Evolutionary conservation across 2,888 invertebrate species (phyloP).

Genomic region (Leptopterna dolabrata): DNA sequence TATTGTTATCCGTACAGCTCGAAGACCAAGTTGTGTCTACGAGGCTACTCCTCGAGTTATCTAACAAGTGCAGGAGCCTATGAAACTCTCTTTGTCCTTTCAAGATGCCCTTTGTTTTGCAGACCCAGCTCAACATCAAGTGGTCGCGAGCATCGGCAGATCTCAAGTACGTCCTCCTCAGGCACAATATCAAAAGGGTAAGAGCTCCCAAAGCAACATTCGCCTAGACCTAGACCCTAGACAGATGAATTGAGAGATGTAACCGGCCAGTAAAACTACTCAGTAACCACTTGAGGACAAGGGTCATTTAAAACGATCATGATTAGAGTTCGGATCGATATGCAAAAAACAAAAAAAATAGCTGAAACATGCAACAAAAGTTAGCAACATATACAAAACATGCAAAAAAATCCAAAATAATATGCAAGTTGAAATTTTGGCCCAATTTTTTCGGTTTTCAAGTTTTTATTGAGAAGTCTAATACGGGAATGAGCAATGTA

Average conservation of each 20-base stretch:
- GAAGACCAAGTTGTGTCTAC: background rate
- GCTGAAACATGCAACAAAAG: too few species aligned
- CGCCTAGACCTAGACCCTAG: background rate
- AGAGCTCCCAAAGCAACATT: constrained; percentile 65
- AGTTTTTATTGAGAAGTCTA: too few species aligned
- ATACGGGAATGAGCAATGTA: too few species aligned
- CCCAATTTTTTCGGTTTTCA: too few species aligned
- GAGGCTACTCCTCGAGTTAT: background rate
- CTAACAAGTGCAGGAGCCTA: background rate
- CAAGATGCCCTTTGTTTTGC: constrained; percentile 66
- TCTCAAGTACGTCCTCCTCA: constrained; percentile 87
- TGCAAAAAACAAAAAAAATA: too few species aligned
- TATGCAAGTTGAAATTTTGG: too few species aligned
- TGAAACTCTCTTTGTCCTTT: background rate
- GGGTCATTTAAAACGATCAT: background rate
- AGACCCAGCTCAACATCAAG: constrained; percentile 88
- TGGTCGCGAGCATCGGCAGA: constrained; percentile 88
- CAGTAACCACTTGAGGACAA: background rate
- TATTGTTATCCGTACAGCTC: too few species aligned
- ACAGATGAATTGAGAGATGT: background rate
- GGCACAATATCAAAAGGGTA: constrained; percentile 90
- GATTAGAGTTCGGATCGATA: too few species aligned
- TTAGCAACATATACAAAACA: too few species aligned
- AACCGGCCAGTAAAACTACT: background rate
- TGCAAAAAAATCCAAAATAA: too few species aligned